phyloP scores from a whole-genome alignment of 2,797 vertebrate genomes.

The Hyperoplus lanceolatus region DNA sequence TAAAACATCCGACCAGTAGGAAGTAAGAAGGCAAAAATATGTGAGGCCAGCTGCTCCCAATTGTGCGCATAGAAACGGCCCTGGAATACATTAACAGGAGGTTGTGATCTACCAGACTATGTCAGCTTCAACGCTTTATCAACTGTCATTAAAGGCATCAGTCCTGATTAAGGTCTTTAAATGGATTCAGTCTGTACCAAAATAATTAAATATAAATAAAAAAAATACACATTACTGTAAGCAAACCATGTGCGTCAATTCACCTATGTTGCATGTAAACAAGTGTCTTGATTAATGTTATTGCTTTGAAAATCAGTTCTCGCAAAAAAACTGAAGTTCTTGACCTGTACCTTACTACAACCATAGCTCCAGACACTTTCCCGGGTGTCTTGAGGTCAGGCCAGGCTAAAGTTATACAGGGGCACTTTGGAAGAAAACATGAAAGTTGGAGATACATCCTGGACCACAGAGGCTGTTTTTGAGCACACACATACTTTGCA shows the following conservation, averaged over 20 bases:
- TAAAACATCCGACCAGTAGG: slow-evolving; percentile 56
- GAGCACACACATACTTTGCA: slow-evolving; percentile 32
- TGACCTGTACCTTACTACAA: background rate
- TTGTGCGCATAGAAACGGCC: slow-evolving; percentile 47
- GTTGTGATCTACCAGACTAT: slow-evolving; percentile 43
- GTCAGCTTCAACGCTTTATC: slow-evolving; percentile 37
- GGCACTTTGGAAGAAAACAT: slow-evolving; percentile 5
- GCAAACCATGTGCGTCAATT: slow-evolving; percentile 2
- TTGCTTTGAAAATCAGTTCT: too few species aligned
- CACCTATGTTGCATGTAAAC: background rate
- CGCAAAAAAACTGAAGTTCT: too few species aligned
- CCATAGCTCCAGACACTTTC: slow-evolving; percentile 5
- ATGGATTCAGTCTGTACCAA: slow-evolving; percentile 6
- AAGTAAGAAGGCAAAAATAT: slow-evolving; percentile 64
- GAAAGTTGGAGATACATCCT: slow-evolving; percentile 17
- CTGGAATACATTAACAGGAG: slow-evolving; percentile 66
- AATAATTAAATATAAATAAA: slow-evolving; percentile 1
- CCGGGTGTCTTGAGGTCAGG: background rate
- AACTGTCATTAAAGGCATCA: slow-evolving; percentile 37
- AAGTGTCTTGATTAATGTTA: background rate
- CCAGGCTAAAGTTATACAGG: slow-evolving; percentile 15
- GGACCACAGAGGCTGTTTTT: slow-evolving; percentile 16
- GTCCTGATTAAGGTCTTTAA: slow-evolving; percentile 28
- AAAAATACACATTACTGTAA: slow-evolving; percentile 12
- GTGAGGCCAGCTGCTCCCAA: slow-evolving; percentile 71